Percentiles rank a stretch among this genome's conserved stretches.
phyloP scores from a whole-genome alignment of 2,888 invertebrate species.

The Caenorhabditis parvicauda region DNA sequence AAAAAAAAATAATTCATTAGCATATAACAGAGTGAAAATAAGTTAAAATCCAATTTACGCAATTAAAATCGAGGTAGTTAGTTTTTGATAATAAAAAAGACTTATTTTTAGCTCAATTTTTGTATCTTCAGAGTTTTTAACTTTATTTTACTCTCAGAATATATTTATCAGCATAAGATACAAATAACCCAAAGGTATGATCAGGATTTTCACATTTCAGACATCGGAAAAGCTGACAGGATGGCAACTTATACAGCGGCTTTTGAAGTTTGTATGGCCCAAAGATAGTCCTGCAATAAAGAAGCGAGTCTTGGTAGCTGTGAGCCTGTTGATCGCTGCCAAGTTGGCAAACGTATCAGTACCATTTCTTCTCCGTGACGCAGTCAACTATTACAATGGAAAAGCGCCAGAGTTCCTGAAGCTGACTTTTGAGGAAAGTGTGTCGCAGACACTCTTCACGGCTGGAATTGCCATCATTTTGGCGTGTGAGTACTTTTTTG shows the following conservation, averaged over 20 bases:
- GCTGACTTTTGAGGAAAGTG: slow-evolving; percentile 37
- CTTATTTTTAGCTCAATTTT: no score
- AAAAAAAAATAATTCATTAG: no score
- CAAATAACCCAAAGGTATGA: no score
- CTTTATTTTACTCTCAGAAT: no score
- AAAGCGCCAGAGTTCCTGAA: slow-evolving; percentile 49
- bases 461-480: slow-evolving; percentile 56
- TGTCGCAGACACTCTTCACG: slow-evolving; percentile 47
- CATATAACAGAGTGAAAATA: no score
- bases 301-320: slow-evolving; percentile 79
- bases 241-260: slow-evolving; percentile 34
- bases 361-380: slow-evolving; percentile 91
- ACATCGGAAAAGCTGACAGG: slow-evolving; percentile 33
- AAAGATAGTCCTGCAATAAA: slow-evolving; percentile 78
- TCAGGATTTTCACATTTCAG: slow-evolving; percentile 23
- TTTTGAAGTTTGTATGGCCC: slow-evolving; percentile 58
- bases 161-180: no score
- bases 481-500: slow-evolving; percentile 45
- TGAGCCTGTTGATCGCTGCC: slow-evolving; percentile 65
- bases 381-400: slow-evolving; percentile 81
- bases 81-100: no score
- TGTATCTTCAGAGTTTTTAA: no score
- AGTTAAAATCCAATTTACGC: no score
- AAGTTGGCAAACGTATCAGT: slow-evolving; percentile 82
- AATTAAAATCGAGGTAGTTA: no score